Base-by-base conservation (phyloP, 23 tunicate genomes). In the Trididemnum clinides region DNA sequence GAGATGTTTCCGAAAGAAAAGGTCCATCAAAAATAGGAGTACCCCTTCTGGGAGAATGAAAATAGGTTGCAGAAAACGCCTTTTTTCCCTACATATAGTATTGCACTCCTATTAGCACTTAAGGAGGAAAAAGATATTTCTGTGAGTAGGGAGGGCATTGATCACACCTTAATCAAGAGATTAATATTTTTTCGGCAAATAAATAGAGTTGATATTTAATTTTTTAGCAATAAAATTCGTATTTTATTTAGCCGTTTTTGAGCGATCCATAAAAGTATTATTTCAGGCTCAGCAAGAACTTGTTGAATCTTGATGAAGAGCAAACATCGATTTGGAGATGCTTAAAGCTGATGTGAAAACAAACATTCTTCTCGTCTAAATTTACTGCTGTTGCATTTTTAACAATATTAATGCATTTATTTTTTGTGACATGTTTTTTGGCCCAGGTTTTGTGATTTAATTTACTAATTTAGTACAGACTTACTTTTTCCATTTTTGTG, bases 251-350 rank as follows among this genome's bases (percentile, higher is more conserved):
- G n/a, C 23, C 69, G 27, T 12, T 62, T 19, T 19, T 22, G n/a
- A 23, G 5, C 5, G 15, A 12, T 62, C 6, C 25, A 62, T n/a
- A n/a, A n/a, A n/a, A 28, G 7, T 69, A 28, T 12, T 30, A 10
- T 69, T 69, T 27, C 75, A 69, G 75, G 7, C 36, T 69, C 36
- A 69, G 75, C 75, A 69, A 69, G n/a, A 30, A 7, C 10, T 32
- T 30, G 10, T 6, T 69, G 35, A 6, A 27, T 3, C 36, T 69
- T 6, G 4, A 10, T 30, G 75, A 69, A 7, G 32, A 69, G 75
- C 75, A 69, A 69, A 5, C 75, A 6, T 6, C 28, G 32, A 18
- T 20, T 10, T 69, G 75, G 75, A 69, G 32, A 3, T 69, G 75
- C 38, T 69, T 69, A 23, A 30, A 27, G 22, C 31, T 69, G 69